Percentiles rank a stretch among this genome's conserved stretches.
Conservation (phyloP, 2,113 vertebrate genomes). For the Heptranchias perlo region DNA sequence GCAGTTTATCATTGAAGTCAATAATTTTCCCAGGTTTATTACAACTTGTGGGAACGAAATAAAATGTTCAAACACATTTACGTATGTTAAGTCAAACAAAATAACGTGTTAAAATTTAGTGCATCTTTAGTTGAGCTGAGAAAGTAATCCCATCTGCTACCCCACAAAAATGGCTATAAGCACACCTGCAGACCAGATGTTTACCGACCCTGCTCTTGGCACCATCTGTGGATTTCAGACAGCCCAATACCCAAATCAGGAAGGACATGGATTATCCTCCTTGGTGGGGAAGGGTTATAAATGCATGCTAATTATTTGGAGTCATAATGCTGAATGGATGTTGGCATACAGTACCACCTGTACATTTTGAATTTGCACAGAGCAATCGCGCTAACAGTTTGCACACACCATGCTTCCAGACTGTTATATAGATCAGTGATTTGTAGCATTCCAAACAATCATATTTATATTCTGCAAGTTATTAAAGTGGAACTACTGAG, state of each 20-base stretch:
- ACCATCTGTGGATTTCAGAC: background rate
- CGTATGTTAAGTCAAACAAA: background rate
- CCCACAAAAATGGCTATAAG: background rate
- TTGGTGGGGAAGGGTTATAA: background rate
- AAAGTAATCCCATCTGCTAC: background rate
- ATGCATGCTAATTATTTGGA: background rate
- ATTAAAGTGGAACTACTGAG: background rate
- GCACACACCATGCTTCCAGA: background rate
- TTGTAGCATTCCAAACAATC: background rate
- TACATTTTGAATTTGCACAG: background rate
- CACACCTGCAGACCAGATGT: conserved; percentile 23
- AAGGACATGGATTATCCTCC: background rate
- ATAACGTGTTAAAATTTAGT: background rate
- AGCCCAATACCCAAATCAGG: background rate
- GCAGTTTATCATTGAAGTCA: background rate
- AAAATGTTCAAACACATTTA: background rate
- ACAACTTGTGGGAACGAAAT: background rate
- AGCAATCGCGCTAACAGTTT: background rate
- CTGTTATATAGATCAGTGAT: background rate
- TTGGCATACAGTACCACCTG: background rate
- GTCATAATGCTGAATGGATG: background rate
- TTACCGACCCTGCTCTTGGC: too few species aligned
- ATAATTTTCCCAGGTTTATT: background rate
- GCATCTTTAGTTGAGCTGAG: background rate
- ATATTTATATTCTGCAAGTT: background rate